Base-by-base conservation (phyloP, 2,797 vertebrate species). In the Arrhamphus sclerolepis region DNA sequence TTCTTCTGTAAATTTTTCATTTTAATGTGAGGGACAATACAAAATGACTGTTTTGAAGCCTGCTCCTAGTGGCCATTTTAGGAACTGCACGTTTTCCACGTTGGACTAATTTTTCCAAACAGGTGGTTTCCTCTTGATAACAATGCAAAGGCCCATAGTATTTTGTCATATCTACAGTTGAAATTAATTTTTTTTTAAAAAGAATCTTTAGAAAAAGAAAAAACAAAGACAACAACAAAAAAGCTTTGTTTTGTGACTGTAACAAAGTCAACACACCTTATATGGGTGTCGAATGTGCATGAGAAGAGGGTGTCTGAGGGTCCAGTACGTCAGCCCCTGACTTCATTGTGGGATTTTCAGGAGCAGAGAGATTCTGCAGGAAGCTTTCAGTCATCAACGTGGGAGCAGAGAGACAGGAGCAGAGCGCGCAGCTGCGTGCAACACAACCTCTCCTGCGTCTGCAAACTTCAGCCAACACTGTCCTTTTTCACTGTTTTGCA, bases 321-420 rank as follows among this genome's bases (percentile, higher is more conserved):
- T 76, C 40, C 56, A n/a, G 31, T 52, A 55, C 65, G 65, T 56
- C 55, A 54, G 61, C 9, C 20, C 21, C 76, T 70, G 66, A 69
- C 60, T 66, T 63, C 54, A 69, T 59, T 2, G 10, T 39, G 48
- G 18, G 70, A 46, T 47, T 62, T 34, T 48, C 26, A 50, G 69
- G 50, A 70, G 66, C 58, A 34, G 48, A 43, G 55, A 42, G 56
- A 46, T 61, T 77, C 52, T 51, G 75, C 62, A 46, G 66, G 70
- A 72, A 62, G 72, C 66, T 68, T 62, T 47, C 74, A 82, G 68
- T 80, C 69, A 55, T 58, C 66, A 49, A 46, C 44, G 66, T 75
- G 72, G 54, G 77, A 21, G 75, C 51, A 80, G 64, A 39, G 57
- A 38, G 34, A 38, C 55, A 46, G 44, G 13, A 46, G 71, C 79